A percentile compares a stretch with the other conserved stretches of the same genome.
Conservation (phyloP, 2,113 vertebrate genomes). For the Anguilla rostrata region DNA sequence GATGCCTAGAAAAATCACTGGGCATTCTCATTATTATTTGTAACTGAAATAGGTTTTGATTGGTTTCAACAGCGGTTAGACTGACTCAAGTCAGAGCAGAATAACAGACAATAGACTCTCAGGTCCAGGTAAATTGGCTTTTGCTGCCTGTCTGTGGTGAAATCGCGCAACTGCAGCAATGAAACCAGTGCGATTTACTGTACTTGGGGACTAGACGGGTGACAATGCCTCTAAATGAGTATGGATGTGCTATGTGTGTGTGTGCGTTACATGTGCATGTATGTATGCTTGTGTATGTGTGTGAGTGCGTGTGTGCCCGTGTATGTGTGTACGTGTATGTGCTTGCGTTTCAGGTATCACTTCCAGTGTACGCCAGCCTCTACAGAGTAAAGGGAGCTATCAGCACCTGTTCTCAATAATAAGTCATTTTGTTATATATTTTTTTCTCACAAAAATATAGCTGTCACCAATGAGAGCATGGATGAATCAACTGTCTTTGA, state of each 20-base stretch:
- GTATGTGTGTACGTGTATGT: not conserved
- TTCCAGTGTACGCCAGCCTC: not conserved
- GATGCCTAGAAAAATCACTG: not conserved
- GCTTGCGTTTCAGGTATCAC: not conserved
- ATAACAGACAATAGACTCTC: not conserved
- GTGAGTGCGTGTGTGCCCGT: too few relatives aligned
- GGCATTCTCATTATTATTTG: not conserved
- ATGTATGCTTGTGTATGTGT: too few relatives aligned
- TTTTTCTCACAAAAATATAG: too few relatives aligned
- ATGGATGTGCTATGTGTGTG: not conserved
- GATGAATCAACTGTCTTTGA: too few relatives aligned
- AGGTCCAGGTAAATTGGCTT: not conserved
- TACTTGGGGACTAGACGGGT: not conserved
- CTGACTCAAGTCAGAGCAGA: not conserved
- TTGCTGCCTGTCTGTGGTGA: constrained; percentile 26
- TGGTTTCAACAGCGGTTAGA: not conserved
- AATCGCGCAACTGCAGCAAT: constrained; percentile 11
- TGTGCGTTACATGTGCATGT: not conserved
- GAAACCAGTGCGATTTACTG: not conserved
- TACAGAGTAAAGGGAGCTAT: too few relatives aligned
- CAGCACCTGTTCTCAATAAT: too few relatives aligned
- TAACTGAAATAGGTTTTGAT: not conserved
- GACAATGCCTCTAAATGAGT: not conserved
- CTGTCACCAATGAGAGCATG: too few relatives aligned
- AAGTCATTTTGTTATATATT: too few relatives aligned